phyloP scores from a whole-genome alignment of 1,140 invertebrate genomes.

The Apis florea region DNA sequence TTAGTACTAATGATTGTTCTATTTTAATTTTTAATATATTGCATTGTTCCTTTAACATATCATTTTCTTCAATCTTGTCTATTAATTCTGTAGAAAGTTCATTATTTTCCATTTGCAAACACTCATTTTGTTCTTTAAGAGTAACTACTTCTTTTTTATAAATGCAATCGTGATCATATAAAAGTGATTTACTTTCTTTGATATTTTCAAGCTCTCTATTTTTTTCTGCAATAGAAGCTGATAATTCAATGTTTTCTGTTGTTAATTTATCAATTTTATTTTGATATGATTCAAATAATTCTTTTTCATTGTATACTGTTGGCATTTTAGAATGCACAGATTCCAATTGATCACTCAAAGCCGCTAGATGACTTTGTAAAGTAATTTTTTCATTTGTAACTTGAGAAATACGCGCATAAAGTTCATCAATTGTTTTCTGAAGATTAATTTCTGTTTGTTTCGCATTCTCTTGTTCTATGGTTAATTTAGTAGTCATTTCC shows the following conservation, averaged over 20 bases:
- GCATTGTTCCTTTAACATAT: constrained; percentile 35
- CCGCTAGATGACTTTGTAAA: constrained; percentile 51
- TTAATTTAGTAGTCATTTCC: constrained; percentile 67
- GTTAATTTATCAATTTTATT: constrained; percentile 62
- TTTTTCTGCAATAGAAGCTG: constrained; percentile 54
- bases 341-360: constrained; percentile 53
- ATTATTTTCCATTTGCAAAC: constrained; percentile 26
- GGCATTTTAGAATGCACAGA: constrained; percentile 25
- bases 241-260: constrained; percentile 70
- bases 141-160: constrained; percentile 33
- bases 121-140: constrained; percentile 44
- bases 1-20: constrained; percentile 26
- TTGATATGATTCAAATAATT: constrained; percentile 47
- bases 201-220: constrained; percentile 51
- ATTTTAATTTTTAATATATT: constrained; percentile 37
- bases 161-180: constrained; percentile 53
- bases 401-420: constrained; percentile 51
- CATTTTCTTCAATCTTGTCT: constrained; percentile 54
- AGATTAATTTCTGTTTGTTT: constrained; percentile 49
- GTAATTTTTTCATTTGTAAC: constrained; percentile 60
- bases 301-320: constrained; percentile 35
- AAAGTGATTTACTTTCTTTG: constrained; percentile 60
- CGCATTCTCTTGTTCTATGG: constrained; percentile 53
- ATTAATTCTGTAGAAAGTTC: constrained; percentile 56
- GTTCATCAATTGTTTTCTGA: constrained; percentile 58